A percentile compares a stretch with the other conserved stretches of the same genome.
These are phyloP conservation scores for Clarias magur DNA, from an alignment of 2,113 vertebrate genomes.

Conservation along the genomic window DNA sequence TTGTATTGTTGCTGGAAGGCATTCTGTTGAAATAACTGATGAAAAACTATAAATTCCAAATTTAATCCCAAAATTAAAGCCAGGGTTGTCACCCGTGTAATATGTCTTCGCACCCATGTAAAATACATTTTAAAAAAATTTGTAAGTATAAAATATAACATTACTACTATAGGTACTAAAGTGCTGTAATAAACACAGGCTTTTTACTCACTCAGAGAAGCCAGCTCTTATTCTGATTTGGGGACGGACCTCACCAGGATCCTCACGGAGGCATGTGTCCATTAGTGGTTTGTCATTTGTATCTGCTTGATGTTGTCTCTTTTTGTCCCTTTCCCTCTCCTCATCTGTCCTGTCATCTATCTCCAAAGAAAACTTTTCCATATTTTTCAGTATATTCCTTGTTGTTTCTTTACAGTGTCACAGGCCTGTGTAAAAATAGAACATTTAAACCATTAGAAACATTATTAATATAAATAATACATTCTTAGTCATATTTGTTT, in stretches of 20 bases:
- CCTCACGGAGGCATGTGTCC: slow-evolving; percentile 84
- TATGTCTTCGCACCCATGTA: background rate
- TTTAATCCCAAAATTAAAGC: background rate
- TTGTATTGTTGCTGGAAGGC: too few relatives aligned
- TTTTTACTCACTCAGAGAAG: slow-evolving; percentile 70
- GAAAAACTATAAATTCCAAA: background rate
- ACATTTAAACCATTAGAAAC: background rate
- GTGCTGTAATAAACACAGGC: background rate
- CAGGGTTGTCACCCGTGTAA: background rate
- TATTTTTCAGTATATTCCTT: slow-evolving; percentile 65
- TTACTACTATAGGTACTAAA: background rate
- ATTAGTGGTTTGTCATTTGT: slow-evolving; percentile 76
- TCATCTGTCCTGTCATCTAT: slow-evolving; percentile 68
- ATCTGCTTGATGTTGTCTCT: slow-evolving; percentile 51
- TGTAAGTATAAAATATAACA: background rate
- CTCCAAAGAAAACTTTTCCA: slow-evolving; percentile 66
- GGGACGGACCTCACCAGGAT: slow-evolving; percentile 62
- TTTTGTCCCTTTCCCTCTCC: slow-evolving; percentile 51
- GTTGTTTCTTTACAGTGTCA: slow-evolving; percentile 4
- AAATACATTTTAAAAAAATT: too few relatives aligned
- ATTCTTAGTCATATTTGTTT: background rate
- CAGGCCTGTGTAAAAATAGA: background rate
- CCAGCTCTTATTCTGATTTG: slow-evolving; percentile 76
- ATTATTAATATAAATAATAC: background rate
- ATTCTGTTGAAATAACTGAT: too few relatives aligned